Evolutionary conservation across 1,140 invertebrate species (phyloP).

Genomic region (Saccostrea echinata): DNA sequence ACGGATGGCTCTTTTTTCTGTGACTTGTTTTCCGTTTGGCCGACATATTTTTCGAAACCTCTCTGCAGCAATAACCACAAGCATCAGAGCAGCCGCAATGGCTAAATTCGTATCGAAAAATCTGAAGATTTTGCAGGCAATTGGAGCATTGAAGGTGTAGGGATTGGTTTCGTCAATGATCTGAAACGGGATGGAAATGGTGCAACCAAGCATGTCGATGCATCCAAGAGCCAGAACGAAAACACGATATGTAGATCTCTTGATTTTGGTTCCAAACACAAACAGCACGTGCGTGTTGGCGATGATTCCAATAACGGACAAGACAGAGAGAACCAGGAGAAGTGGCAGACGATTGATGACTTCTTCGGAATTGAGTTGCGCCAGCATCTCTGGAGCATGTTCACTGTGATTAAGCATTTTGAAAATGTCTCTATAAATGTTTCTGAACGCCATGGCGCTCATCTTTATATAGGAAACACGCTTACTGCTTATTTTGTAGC

Average conservation of each 20-base stretch:
- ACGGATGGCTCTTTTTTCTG: constrained; percentile 44
- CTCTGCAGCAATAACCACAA: constrained; percentile 56
- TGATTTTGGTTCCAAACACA: constrained; percentile 40
- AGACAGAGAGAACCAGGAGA: constrained; percentile 45
- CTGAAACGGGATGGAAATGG: constrained; percentile 71
- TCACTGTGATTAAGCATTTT: not conserved
- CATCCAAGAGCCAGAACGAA: constrained; percentile 65
- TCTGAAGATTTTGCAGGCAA: constrained; percentile 68
- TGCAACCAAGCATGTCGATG: constrained; percentile 70
- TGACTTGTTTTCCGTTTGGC: constrained; percentile 48
- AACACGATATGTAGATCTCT: constrained; percentile 41
- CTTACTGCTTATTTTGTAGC: not conserved
- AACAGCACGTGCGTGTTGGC: constrained; percentile 51
- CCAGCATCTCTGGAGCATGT: not conserved
- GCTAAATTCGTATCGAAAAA: constrained; percentile 62
- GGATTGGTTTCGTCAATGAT: constrained; percentile 69
- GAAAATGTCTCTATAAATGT: not conserved
- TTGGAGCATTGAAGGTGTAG: constrained; percentile 62
- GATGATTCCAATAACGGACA: constrained; percentile 41
- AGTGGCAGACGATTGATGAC: constrained; percentile 36
- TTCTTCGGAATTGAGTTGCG: constrained; percentile 41
- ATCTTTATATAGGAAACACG: not conserved
- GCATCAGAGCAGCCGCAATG: constrained; percentile 51
- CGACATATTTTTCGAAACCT: constrained; percentile 57
- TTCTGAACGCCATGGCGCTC: not conserved